Conservation (phyloP, 2,888 invertebrate genomes). For the Drosophila diplacantha region DNA sequence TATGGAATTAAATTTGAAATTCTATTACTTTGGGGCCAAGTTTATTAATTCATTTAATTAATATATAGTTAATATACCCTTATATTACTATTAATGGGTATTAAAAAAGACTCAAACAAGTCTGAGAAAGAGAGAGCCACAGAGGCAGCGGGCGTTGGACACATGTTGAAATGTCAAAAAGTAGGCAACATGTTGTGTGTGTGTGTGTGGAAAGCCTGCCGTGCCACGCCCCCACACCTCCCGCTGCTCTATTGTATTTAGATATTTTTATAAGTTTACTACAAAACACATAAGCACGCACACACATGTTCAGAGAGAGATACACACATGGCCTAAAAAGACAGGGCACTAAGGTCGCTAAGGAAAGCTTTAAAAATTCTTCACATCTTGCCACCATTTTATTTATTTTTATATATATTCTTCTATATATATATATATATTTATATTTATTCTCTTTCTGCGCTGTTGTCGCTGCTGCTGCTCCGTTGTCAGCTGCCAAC, state of each 20-base stretch:
- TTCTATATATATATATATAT: background rate
- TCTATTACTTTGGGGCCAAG: background rate
- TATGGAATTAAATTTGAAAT: background rate
- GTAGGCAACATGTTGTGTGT: constrained; percentile 66
- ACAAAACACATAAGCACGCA: constrained; percentile 38
- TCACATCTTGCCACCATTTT: constrained; percentile 47
- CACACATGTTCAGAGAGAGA: background rate
- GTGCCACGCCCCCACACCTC: constrained; percentile 7
- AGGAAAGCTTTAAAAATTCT: constrained; percentile 52
- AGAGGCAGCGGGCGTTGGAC: constrained; percentile 51
- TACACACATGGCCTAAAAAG: constrained; percentile 38
- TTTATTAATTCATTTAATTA: background rate
- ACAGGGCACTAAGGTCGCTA: constrained; percentile 48
- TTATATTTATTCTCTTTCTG: background rate
- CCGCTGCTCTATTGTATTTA: constrained; percentile 40
- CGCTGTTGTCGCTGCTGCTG: constrained; percentile 9
- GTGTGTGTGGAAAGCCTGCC: constrained; percentile 30
- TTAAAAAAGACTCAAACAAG: constrained; percentile 15
- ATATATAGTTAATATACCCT: background rate
- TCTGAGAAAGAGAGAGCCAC: constrained; percentile 1
- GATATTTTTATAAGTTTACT: constrained; percentile 55
- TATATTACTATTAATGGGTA: background rate
- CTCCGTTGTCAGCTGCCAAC: constrained; percentile 52
- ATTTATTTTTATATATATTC: constrained; percentile 11
- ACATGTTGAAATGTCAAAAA: constrained; percentile 70